Percentiles rank a stretch among this genome's conserved stretches.
phyloP scores from a whole-genome alignment of 2,888 invertebrate species.

The Pterostichus niger region DNA sequence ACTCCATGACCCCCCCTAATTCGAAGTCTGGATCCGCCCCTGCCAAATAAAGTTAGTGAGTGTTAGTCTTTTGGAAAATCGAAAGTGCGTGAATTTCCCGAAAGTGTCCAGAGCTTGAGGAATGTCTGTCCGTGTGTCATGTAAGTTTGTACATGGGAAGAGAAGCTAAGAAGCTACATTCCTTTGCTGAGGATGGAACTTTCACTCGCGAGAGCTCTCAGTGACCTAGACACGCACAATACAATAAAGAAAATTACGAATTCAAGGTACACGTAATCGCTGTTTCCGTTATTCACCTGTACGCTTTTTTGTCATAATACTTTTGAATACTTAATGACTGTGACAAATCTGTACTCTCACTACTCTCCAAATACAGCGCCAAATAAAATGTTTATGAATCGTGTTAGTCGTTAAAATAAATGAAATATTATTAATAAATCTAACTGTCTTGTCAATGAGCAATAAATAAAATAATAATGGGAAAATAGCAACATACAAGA shows the following conservation, averaged over 20 bases:
- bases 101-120: background rate
- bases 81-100: conserved; percentile 16
- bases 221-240: conserved; percentile 32
- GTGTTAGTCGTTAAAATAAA: too few relatives aligned
- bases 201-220: background rate
- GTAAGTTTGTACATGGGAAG: conserved; percentile 11
- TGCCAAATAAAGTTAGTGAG: too few relatives aligned
- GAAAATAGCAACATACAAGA: too few relatives aligned
- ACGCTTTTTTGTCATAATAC: conserved; percentile 18
- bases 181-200: conserved; percentile 31
- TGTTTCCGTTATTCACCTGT: conserved; percentile 39
- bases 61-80: background rate
- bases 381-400: too few relatives aligned
- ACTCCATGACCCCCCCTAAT: too few relatives aligned
- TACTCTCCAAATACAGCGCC: background rate
- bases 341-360: conserved; percentile 7
- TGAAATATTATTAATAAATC: too few relatives aligned
- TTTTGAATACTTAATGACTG: conserved; percentile 8
- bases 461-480: too few relatives aligned
- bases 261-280: conserved; percentile 35
- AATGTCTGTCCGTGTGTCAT: background rate
- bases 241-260: conserved; percentile 20
- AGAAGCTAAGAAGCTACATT: background rate
- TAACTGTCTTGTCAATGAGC: too few relatives aligned
- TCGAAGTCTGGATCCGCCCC: too few relatives aligned